Percentiles rank a stretch among this genome's conserved stretches.
These are phyloP conservation scores for Papilio glaucus DNA, from an alignment of 1,140 invertebrate genomes.

Conservation along the genomic window DNA sequence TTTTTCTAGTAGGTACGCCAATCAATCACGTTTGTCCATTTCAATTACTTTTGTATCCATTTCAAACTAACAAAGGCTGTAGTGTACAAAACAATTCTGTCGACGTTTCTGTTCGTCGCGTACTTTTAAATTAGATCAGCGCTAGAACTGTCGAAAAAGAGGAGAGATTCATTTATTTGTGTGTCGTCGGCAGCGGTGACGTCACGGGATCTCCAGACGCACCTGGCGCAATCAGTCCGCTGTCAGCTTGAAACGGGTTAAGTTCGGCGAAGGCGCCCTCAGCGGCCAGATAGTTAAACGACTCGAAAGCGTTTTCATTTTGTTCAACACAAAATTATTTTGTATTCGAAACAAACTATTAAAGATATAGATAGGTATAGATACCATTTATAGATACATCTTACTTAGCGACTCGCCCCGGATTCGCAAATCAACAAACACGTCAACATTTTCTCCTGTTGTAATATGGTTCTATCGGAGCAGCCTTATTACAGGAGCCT, in stretches of 20 bases:
- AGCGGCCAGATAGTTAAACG: constrained; percentile 12
- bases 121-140: constrained; percentile 27
- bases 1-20: neutral
- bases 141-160: constrained; percentile 34
- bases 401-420: too few relatives aligned
- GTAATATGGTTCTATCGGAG: too few relatives aligned
- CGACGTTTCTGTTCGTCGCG: constrained; percentile 12
- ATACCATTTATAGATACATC: too few relatives aligned
- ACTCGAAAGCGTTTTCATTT: constrained; percentile 14
- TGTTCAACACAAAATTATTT: neutral
- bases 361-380: neutral
- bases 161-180: constrained; percentile 48
- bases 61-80: constrained; percentile 3
- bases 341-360: neutral
- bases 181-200: constrained; percentile 45
- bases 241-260: constrained; percentile 56
- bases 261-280: constrained; percentile 34
- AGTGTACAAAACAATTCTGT: constrained; percentile 19
- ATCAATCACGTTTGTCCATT: constrained; percentile 13
- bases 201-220: constrained; percentile 46
- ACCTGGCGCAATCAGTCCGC: constrained; percentile 56
- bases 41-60: constrained; percentile 23
- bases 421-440: too few relatives aligned
- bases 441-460: too few relatives aligned
- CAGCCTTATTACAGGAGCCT: too few relatives aligned